These are phyloP conservation scores for Chionoecetes opilio DNA, from an alignment of 1,140 invertebrate genomes.

Conservation along the genomic window DNA sequence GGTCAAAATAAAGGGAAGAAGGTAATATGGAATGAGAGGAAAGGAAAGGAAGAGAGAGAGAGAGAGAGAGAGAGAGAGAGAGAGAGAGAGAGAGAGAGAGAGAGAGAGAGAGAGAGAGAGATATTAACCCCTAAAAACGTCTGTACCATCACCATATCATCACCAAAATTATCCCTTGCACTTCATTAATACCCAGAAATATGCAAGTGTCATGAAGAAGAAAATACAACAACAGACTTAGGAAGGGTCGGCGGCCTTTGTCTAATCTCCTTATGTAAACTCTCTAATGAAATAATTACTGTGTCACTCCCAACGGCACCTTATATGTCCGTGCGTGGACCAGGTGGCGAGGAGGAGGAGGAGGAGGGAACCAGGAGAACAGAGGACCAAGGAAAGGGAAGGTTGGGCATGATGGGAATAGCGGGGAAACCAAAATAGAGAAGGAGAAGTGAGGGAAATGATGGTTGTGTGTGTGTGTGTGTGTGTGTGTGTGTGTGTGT, in stretches of 20 bases:
- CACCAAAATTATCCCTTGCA: not conserved
- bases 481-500: not conserved
- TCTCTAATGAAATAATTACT: constrained; percentile 65
- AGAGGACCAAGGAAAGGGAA: not conserved
- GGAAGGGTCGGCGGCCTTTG: not conserved
- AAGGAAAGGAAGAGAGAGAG: not conserved
- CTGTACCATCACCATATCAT: not conserved
- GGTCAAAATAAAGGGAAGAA: not conserved
- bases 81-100: not conserved
- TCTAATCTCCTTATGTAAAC: constrained; percentile 62
- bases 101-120: not conserved
- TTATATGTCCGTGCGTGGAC: not conserved
- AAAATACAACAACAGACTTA: not conserved
- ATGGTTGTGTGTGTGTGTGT: not conserved
- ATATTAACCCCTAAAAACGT: too few species aligned
- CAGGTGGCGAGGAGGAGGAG: not conserved
- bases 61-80: not conserved
- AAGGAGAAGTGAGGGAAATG: too few species aligned
- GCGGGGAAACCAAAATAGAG: not conserved
- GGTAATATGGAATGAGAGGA: too few species aligned
- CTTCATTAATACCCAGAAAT: not conserved
- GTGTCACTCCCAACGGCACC: constrained; percentile 22
- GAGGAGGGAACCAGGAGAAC: not conserved
- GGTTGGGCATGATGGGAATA: not conserved
- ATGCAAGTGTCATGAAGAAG: not conserved